Conservation (phyloP, 2,113 vertebrate genomes). For the Promerops cafer region DNA sequence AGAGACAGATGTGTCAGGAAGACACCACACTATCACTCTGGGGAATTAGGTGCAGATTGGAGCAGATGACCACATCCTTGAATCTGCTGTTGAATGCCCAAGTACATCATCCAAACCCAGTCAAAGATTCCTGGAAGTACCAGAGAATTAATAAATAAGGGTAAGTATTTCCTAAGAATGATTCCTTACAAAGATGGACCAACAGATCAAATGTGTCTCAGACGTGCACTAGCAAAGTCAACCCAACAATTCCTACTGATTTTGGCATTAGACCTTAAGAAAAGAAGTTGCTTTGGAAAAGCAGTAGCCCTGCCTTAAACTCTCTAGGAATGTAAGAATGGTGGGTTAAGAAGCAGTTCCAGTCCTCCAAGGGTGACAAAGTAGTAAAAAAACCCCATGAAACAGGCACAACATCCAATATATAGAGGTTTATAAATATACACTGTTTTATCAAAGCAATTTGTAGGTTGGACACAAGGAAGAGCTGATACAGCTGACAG, state of each 20-base stretch:
- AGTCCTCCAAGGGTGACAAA: neutral
- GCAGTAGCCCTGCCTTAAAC: neutral
- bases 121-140: neutral
- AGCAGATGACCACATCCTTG: neutral
- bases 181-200: neutral
- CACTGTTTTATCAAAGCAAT: neutral
- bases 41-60: neutral
- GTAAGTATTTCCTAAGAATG: neutral
- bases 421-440: neutral
- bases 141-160: neutral
- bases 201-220: neutral
- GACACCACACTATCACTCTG: too few relatives aligned
- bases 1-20: neutral
- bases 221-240: neutral
- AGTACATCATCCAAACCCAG: neutral
- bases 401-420: neutral
- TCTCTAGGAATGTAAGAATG: neutral
- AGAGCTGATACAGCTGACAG: neutral
- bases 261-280: neutral
- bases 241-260: neutral
- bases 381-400: accelerated
- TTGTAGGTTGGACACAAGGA: neutral
- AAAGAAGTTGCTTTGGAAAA: neutral
- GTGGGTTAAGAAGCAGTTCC: neutral
- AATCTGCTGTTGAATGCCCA: neutral